phyloP scores from a whole-genome alignment of 2,888 invertebrate species.

The Pseudoips prasinana region DNA sequence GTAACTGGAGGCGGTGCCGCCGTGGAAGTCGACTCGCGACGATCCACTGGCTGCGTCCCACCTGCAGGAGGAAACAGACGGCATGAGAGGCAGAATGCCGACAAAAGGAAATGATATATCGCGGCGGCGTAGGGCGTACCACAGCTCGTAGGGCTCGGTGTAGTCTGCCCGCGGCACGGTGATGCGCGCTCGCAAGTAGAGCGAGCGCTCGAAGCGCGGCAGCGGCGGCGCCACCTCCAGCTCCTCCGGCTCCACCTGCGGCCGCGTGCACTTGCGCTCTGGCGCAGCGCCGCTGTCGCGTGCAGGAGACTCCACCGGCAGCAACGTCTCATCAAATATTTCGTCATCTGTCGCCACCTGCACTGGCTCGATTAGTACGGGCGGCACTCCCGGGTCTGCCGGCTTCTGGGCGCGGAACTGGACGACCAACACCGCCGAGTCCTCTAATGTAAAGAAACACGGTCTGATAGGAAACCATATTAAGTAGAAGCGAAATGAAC shows the following conservation, averaged over 20 bases:
- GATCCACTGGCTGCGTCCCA: constrained; percentile 58
- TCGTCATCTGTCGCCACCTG: neutral
- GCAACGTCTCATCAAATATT: neutral
- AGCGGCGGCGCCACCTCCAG: constrained; percentile 25
- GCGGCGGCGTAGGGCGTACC: too few species aligned
- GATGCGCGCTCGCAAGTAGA: constrained; percentile 47
- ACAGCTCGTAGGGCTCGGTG: constrained; percentile 54
- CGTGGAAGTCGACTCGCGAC: constrained; percentile 55
- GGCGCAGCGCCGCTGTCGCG: constrained; percentile 1
- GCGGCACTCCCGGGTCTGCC: constrained; percentile 46
- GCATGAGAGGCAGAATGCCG: too few species aligned
- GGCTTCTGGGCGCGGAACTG: constrained; percentile 50
- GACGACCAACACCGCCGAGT: constrained; percentile 47
- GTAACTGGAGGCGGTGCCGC: constrained; percentile 51
- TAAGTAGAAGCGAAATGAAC: neutral
- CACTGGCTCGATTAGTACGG: constrained; percentile 44
- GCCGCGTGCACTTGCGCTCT: constrained; percentile 11
- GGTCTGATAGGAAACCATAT: neutral
- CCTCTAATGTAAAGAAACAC: constrained; percentile 32
- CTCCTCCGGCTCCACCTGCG: constrained; percentile 3
- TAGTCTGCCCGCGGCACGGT: constrained; percentile 56
- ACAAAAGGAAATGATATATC: too few species aligned
- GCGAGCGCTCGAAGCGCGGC: constrained; percentile 47
- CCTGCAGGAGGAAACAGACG: too few species aligned
- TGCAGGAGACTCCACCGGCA: neutral